A percentile compares a stretch with the other conserved stretches of the same genome.
These are phyloP conservation scores for Carcina quercana DNA, from an alignment of 2,888 invertebrate genomes.

Conservation along the genomic window DNA sequence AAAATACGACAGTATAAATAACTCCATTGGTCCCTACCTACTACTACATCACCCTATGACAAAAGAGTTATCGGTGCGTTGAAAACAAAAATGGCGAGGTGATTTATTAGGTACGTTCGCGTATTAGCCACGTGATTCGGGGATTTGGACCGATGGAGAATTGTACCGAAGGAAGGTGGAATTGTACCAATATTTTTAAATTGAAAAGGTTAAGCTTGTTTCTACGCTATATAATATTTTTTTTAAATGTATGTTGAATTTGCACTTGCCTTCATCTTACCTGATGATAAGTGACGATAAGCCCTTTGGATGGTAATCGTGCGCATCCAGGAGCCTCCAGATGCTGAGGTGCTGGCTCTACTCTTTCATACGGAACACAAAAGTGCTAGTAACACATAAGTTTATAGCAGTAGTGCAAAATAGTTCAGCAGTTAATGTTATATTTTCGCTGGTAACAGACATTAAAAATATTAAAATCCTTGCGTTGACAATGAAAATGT, in stretches of 20 bases:
- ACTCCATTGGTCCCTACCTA: slow-evolving; percentile 50
- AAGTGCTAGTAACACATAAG: too few species aligned
- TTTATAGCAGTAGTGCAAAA: too few species aligned
- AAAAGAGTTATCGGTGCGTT: slow-evolving; percentile 75
- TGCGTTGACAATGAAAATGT: too few species aligned
- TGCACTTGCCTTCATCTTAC: too few species aligned
- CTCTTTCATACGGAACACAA: too few species aligned
- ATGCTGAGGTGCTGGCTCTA: not conserved
- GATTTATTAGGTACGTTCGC: slow-evolving; percentile 55
- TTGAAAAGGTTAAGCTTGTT: slow-evolving; percentile 3
- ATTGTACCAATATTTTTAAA: slow-evolving; percentile 2
- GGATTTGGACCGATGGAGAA: slow-evolving; percentile 21
- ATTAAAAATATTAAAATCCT: too few species aligned
- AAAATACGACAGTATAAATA: slow-evolving; percentile 73
- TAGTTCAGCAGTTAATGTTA: too few species aligned
- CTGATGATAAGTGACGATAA: too few species aligned
- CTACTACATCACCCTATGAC: slow-evolving; percentile 72
- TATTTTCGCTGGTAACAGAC: too few species aligned
- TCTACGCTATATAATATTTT: not conserved
- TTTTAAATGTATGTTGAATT: too few species aligned
- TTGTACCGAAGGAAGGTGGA: slow-evolving; percentile 6
- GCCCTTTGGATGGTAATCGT: too few species aligned
- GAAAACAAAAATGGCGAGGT: slow-evolving; percentile 73
- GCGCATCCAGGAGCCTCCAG: not conserved
- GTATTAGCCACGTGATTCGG: slow-evolving; percentile 51